phyloP scores from a whole-genome alignment of 2,113 vertebrate genomes.

The Alces alces region DNA sequence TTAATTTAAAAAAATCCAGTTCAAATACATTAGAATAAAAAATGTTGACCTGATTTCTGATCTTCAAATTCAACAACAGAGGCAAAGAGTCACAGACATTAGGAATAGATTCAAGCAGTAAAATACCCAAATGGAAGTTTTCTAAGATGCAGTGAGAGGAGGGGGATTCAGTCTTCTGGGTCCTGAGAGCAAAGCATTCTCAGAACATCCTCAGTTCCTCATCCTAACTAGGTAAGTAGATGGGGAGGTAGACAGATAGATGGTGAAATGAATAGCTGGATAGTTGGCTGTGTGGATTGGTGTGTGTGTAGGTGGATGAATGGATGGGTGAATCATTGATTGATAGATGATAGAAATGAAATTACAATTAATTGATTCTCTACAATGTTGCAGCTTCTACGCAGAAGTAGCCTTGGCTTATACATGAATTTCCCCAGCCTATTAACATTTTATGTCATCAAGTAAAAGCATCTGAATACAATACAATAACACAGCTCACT shows the following conservation, averaged over 20 bases:
- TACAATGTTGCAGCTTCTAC: neutral
- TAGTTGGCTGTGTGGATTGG: neutral
- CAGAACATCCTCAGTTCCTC: neutral
- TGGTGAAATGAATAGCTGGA: neutral
- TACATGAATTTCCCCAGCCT: neutral
- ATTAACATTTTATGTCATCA: neutral
- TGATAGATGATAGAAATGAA: neutral
- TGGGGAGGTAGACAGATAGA: neutral
- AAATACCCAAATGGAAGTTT: neutral
- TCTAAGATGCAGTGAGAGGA: neutral
- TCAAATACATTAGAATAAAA: constrained; percentile 29
- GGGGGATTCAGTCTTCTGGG: neutral
- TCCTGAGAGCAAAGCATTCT: neutral
- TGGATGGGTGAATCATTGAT: neutral
- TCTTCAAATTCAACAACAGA: neutral
- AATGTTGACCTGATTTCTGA: neutral
- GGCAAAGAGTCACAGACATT: neutral
- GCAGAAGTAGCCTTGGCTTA: neutral
- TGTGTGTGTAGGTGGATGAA: neutral
- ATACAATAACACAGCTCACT: neutral
- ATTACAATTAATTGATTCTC: neutral
- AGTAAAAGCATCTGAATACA: neutral
- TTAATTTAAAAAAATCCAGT: neutral
- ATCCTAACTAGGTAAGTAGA: neutral
- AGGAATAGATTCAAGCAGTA: neutral